Percentiles rank a stretch among this genome's conserved stretches.
phyloP scores from a whole-genome alignment of 2,888 invertebrate species.

The Drosophila maculinotata region DNA sequence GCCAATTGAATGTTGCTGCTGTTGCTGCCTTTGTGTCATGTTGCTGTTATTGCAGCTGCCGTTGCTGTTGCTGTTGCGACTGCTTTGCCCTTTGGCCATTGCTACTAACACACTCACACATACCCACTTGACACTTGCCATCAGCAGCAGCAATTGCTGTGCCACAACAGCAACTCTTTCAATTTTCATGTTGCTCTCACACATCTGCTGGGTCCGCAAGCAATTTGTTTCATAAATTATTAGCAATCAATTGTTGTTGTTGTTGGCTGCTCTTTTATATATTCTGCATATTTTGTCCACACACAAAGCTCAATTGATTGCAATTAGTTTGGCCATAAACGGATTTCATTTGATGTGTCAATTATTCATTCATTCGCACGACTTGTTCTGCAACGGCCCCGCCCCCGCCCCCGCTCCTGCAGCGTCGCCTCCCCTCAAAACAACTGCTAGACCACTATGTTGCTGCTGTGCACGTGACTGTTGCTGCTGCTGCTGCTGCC shows the following conservation, averaged over 20 bases:
- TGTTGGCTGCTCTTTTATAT: constrained; percentile 2
- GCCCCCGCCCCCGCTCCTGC: background rate
- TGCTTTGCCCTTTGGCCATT: constrained; percentile 12
- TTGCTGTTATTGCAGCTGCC: constrained; percentile 20
- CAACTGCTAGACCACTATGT: constrained; percentile 12
- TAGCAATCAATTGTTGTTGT: constrained; percentile 28
- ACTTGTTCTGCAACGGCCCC: constrained; percentile 16
- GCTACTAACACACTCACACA: constrained; percentile 2
- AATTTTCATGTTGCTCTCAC: constrained; percentile 10
- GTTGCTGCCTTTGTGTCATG: constrained; percentile 3
- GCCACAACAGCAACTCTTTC: constrained; percentile 14
- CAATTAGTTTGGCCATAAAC: constrained; percentile 69
- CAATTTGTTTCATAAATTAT: constrained; percentile 40
- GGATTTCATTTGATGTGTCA: constrained; percentile 41
- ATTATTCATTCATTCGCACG: constrained; percentile 50
- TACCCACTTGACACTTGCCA: too few species aligned
- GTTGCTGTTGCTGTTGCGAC: constrained; percentile 12
- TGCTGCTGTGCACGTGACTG: constrained; percentile 9
- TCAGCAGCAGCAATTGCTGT: too few species aligned
- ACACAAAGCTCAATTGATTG: constrained; percentile 61
- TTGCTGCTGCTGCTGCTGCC: constrained; percentile 13
- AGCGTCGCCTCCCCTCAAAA: background rate
- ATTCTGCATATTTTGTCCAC: constrained; percentile 3
- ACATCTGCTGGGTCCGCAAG: constrained; percentile 29
- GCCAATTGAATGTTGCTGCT: constrained; percentile 32